Conservation (phyloP, 2,888 invertebrate genomes). For the Pandemis heparana region DNA sequence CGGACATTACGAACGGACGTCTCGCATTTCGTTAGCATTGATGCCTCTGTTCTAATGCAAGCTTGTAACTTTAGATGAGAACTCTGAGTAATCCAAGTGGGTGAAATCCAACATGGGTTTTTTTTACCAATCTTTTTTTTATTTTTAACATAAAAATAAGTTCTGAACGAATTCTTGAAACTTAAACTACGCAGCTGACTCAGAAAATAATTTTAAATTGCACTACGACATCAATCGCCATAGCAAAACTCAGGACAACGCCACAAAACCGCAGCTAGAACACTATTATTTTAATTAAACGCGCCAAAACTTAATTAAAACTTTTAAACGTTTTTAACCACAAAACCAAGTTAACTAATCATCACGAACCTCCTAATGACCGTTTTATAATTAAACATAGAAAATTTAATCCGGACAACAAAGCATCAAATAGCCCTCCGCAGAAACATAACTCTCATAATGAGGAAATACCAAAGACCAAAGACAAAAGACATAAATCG, state of each 20-base stretch:
- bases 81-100: not conserved
- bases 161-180: no score
- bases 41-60: constrained; percentile 10
- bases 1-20: constrained; percentile 23
- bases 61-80: constrained; percentile 2
- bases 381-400: constrained; percentile 9
- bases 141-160: not conserved
- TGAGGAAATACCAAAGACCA: constrained; percentile 32
- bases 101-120: not conserved
- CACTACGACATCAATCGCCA: no score
- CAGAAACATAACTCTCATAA: constrained; percentile 32
- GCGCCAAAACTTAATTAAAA: not conserved
- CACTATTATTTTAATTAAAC: not conserved
- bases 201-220: no score
- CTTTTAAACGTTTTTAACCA: not conserved
- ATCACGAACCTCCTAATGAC: constrained; percentile 4
- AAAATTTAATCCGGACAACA: constrained; percentile 21
- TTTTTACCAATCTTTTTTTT: not conserved
- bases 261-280: not conserved
- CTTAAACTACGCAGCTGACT: no score
- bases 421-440: constrained; percentile 10
- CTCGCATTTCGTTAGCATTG: constrained; percentile 13
- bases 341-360: not conserved
- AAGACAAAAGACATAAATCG: constrained; percentile 40
- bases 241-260: no score